phyloP scores from a whole-genome alignment of 2,797 vertebrate species.

The Xiphorhynchus erythropygius region DNA sequence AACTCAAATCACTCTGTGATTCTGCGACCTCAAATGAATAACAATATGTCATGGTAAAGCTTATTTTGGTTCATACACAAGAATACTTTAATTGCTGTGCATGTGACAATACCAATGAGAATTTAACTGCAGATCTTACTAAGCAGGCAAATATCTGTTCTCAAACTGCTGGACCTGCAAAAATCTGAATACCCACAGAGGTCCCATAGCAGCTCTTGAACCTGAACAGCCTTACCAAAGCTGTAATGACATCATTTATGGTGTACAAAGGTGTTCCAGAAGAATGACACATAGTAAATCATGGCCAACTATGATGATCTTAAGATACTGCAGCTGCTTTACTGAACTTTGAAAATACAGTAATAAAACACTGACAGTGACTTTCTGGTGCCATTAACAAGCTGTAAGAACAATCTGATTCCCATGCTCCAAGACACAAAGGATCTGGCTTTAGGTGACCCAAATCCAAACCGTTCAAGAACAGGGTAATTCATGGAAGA shows the following conservation, averaged over 20 bases:
- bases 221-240: neutral
- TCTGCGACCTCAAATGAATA: neutral
- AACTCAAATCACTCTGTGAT: neutral
- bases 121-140: neutral
- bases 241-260: neutral
- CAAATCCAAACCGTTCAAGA: neutral
- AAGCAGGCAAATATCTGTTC: neutral
- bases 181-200: neutral
- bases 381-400: neutral
- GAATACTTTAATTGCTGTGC: neutral
- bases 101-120: neutral
- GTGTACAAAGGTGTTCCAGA: neutral
- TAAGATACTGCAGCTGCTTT: neutral
- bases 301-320: neutral
- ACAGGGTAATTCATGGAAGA: neutral
- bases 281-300: neutral
- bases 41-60: rapidly evolving
- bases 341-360: neutral
- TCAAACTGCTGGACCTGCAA: neutral
- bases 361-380: rapidly evolving
- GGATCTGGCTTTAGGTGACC: neutral
- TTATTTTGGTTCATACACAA: neutral
- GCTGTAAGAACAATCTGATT: neutral
- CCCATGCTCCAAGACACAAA: neutral
- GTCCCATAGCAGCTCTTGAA: neutral